phyloP scores from a whole-genome alignment of 2,113 vertebrate genomes.

The Notothenia coriiceps region DNA sequence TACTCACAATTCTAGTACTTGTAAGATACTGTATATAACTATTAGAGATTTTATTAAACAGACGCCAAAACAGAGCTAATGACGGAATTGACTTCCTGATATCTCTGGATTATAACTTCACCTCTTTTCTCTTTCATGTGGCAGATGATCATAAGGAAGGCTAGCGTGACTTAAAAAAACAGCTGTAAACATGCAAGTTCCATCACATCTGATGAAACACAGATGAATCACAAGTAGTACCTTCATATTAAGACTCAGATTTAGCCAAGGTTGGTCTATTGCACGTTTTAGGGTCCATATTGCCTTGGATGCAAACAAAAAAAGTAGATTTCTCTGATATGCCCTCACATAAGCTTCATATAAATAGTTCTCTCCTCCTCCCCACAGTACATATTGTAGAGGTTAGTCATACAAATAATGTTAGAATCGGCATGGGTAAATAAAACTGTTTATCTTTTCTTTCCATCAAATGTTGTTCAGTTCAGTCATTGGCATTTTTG shows the following conservation, averaged over 20 bases:
- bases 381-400: conserved; percentile 22
- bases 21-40: conserved; percentile 7
- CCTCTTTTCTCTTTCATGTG: conserved; percentile 9
- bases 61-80: conserved; percentile 56
- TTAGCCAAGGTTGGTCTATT: not conserved
- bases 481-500: conserved; percentile 68
- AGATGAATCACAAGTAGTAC: conserved; percentile 1
- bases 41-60: conserved; percentile 2
- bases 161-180: not conserved
- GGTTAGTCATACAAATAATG: not conserved
- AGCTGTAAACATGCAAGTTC: not conserved
- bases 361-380: not conserved
- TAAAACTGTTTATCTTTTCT: conserved; percentile 1
- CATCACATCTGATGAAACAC: conserved; percentile 8
- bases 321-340: conserved; percentile 9
- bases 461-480: conserved; percentile 30
- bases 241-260: conserved; percentile 9
- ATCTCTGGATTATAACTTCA: conserved; percentile 34
- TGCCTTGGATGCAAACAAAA: not conserved
- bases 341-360: not conserved
- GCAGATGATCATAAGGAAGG: conserved; percentile 2
- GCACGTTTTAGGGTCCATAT: conserved; percentile 5
- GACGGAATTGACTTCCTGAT: conserved; percentile 71
- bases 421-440: conserved; percentile 13
- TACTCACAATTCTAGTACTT: not conserved